phyloP scores from a whole-genome alignment of 2,113 vertebrate species.

The Siniperca chuatsi region DNA sequence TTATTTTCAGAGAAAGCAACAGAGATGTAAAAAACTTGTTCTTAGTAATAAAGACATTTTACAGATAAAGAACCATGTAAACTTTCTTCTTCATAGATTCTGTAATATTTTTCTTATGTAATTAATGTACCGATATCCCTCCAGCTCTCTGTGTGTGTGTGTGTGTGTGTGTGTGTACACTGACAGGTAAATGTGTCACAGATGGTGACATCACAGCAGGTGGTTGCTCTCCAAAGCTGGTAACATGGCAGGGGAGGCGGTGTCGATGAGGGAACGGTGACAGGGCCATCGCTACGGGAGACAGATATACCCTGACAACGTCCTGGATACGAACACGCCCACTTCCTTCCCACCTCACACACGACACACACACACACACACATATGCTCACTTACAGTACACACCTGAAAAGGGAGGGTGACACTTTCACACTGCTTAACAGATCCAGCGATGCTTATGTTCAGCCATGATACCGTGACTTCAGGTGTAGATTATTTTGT shows the following conservation, averaged over 20 bases:
- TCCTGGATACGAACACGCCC: slow-evolving; percentile 29
- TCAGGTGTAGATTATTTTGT: not conserved
- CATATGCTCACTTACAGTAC: not conserved
- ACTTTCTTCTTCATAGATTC: not conserved
- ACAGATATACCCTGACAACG: slow-evolving; percentile 45
- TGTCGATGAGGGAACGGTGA: slow-evolving; percentile 20
- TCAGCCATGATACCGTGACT: not conserved
- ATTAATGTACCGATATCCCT: slow-evolving; percentile 6
- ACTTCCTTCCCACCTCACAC: slow-evolving; percentile 29
- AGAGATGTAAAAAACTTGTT: not conserved
- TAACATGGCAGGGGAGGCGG: slow-evolving; percentile 59
- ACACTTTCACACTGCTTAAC: slow-evolving; percentile 2
- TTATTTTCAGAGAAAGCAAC: not conserved
- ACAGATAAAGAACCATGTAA: not conserved
- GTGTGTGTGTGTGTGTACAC: slow-evolving; percentile 6
- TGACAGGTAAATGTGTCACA: slow-evolving; percentile 70
- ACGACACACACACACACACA: slow-evolving; percentile 19
- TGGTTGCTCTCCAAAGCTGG: slow-evolving; percentile 78
- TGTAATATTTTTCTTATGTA: not conserved
- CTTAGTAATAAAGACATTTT: not conserved
- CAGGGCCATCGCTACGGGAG: slow-evolving; percentile 38
- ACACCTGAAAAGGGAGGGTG: slow-evolving; percentile 32
- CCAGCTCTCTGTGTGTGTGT: slow-evolving; percentile 12
- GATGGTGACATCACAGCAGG: slow-evolving; percentile 82
- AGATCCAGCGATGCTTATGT: slow-evolving; percentile 17